Evolutionary conservation across 2,113 vertebrate genomes (phyloP), one percentile per base, ranked within the genome.

Genomic region (Cinclus mexicanus): DNA sequence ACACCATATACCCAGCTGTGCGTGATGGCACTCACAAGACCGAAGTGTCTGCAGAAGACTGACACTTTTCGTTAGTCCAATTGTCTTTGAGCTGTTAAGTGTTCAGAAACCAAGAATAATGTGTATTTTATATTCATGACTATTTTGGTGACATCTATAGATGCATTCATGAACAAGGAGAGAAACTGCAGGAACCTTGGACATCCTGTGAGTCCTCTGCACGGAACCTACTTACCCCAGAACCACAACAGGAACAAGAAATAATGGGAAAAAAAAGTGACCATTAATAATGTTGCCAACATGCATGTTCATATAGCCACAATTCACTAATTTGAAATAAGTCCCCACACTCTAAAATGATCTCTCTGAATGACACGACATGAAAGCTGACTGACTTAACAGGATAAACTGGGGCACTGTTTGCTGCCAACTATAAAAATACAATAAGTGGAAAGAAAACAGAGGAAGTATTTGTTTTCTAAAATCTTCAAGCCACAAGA

Each of bases 1-100:
- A 10, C 19, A 53, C 5, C 56, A 44, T 26, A 33, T 11, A 46
- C 14, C 29, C 35, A 46, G 18, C 26, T 12, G 2, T 0, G 0
- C 46, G 55, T 14, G 37, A 47, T 44, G 52, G n/a, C 13, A 76
- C 41, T 50, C 31, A 65, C 33, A 77, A 65, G 8, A 69, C 13
- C 25, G 10, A 90, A 82, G 9, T 28, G 39, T 35, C 83, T 80
- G 42, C 64, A 57, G 59, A 31, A 76, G 23, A 42, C 15, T 46
- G 49, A 83, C 16, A 39, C 11, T 64, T 59, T 29, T n/a, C 55
- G 63, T 61, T 18, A 78, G 37, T 41, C 25, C 42, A 74, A 25
- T 14, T 55, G 53, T 26, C 47, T 87, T 46, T 79, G 6, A 89
- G 52, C 37, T 56, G 21, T 59, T 94, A 33, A 78, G 24, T 35